Conservation (phyloP, 2,113 vertebrate species). For the Clarias batrachus region DNA sequence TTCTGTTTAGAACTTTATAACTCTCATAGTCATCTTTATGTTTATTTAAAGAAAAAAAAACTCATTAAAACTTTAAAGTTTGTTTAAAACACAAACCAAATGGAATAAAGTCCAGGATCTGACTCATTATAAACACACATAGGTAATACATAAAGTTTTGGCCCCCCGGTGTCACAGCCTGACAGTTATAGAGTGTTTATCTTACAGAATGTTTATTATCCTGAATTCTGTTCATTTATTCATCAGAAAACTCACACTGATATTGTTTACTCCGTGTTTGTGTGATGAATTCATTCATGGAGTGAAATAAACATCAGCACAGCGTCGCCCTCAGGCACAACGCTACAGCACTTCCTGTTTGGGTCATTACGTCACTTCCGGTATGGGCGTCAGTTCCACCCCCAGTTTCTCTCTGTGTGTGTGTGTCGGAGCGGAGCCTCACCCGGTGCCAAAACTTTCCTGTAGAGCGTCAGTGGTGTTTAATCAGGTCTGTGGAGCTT, state of each 20-base stretch:
- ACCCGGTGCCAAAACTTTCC: not conserved
- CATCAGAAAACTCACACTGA: no score
- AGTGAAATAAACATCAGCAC: no score
- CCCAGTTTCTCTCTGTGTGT: not conserved
- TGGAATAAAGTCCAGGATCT: not conserved
- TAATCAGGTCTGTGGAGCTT: not conserved
- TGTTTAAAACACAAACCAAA: not conserved
- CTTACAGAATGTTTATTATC: no score
- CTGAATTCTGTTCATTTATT: no score
- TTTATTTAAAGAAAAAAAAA: not conserved
- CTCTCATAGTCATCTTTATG: no score
- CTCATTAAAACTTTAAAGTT: not conserved
- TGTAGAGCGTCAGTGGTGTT: not conserved
- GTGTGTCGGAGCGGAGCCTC: not conserved
- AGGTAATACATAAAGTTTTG: no score
- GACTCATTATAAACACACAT: no score
- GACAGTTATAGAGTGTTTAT: no score
- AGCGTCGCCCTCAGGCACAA: no score
- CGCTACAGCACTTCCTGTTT: not conserved
- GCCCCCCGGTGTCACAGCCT: no score
- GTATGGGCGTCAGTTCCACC: not conserved
- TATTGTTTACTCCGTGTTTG: not conserved
- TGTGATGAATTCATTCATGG: no score
- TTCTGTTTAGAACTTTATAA: no score
- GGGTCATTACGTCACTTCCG: conserved; percentile 51